phyloP scores from a whole-genome alignment of 2,888 invertebrate species.

The Lingula anatina region DNA sequence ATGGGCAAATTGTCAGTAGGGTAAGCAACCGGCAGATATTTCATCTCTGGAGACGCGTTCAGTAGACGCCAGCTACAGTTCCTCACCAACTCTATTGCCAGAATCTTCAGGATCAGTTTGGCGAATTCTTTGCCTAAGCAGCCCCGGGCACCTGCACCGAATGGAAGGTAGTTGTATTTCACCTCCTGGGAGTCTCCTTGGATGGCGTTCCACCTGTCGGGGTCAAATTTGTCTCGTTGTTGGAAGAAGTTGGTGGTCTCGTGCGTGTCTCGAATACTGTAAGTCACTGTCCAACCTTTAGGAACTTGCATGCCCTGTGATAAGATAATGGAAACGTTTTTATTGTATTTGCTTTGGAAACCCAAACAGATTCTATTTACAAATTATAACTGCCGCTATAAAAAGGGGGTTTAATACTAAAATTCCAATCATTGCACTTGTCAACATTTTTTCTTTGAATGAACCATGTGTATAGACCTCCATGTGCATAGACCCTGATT shows the following conservation, averaged over 20 bases:
- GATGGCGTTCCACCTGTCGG: constrained; percentile 31
- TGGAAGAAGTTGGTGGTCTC: constrained; percentile 20
- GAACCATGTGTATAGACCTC: too few species aligned
- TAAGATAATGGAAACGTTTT: too few species aligned
- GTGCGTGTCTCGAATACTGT: constrained; percentile 45
- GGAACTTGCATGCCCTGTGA: constrained; percentile 42
- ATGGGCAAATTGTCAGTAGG: constrained; percentile 31
- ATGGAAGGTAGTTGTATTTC: constrained; percentile 38
- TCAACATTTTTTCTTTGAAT: too few species aligned
- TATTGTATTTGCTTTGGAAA: too few species aligned
- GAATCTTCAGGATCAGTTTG: constrained; percentile 28
- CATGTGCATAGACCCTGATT: too few species aligned
- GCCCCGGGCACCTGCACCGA: constrained; percentile 35
- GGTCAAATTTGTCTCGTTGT: constrained; percentile 26
- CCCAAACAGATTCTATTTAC: too few species aligned
- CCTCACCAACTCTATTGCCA: constrained; percentile 30
- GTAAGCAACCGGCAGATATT: constrained; percentile 29
- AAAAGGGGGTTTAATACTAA: too few species aligned
- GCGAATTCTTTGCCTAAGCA: constrained; percentile 44
- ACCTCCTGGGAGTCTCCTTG: constrained; percentile 8
- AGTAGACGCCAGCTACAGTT: constrained; percentile 29
- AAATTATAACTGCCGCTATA: too few species aligned
- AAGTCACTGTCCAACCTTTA: constrained; percentile 37
- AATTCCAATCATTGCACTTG: too few species aligned
- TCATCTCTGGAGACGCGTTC: constrained; percentile 22